phyloP scores from a whole-genome alignment of 2,888 invertebrate species.

The Melieria crassipennis region DNA sequence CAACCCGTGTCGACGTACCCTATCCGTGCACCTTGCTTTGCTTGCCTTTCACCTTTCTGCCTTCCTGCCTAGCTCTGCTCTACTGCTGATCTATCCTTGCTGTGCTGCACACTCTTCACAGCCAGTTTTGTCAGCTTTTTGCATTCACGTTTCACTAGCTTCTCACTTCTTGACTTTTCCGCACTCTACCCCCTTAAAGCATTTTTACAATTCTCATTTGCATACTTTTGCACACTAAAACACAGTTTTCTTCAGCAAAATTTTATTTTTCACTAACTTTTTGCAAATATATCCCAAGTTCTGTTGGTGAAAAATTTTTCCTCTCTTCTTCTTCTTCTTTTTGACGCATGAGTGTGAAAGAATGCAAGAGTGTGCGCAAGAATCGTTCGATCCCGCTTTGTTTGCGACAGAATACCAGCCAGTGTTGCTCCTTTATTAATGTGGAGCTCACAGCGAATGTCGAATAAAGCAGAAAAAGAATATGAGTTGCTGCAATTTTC shows the following conservation, averaged over 20 bases:
- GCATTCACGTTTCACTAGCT: no score
- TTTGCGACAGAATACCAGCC: conserved; percentile 10
- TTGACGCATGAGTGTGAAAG: conserved; percentile 5
- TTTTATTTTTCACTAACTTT: conserved; percentile 22
- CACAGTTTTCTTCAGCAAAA: conserved; percentile 16
- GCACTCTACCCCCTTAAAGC: not conserved
- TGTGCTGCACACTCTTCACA: conserved; percentile 27
- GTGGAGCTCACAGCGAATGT: no score
- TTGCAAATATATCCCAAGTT: conserved; percentile 34
- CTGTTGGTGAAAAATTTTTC: conserved; percentile 37
- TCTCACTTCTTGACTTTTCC: not conserved
- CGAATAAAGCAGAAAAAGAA: no score
- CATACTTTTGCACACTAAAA: conserved; percentile 19
- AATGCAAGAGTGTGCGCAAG: no score
- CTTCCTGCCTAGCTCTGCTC: conserved; percentile 21
- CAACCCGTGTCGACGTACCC: conserved; percentile 1
- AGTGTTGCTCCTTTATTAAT: not conserved
- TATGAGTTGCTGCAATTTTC: no score
- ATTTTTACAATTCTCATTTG: conserved; percentile 13
- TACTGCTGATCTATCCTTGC: conserved; percentile 10
- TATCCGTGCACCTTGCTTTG: conserved; percentile 19
- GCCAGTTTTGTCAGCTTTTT: conserved; percentile 13
- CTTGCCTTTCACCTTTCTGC: conserved; percentile 18
- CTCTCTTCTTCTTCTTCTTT: conserved; percentile 11
- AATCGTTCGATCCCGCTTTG: not conserved